Conservation (phyloP, 2,113 vertebrate genomes). For the Ranitomeya variabilis region DNA sequence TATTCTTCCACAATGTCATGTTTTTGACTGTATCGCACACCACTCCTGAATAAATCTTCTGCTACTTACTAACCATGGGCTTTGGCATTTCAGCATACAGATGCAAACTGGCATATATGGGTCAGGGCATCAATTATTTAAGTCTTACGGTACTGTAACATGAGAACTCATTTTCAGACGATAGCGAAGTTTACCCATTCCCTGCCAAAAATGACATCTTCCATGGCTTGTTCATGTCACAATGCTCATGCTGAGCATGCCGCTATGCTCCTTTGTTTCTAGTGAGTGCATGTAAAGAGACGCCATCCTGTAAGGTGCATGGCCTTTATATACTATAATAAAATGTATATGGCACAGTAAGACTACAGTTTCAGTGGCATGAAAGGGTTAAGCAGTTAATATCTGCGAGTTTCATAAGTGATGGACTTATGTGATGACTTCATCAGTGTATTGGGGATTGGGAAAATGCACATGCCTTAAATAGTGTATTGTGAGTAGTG, state of each 20-base stretch:
- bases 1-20: neutral
- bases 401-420: slow-evolving; percentile 23
- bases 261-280: neutral
- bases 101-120: slow-evolving; percentile 56
- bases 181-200: slow-evolving; percentile 15
- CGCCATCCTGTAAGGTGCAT: neutral
- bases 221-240: neutral
- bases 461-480: slow-evolving; percentile 56
- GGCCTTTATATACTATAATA: too few relatives aligned
- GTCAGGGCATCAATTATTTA: slow-evolving; percentile 55
- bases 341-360: too few relatives aligned
- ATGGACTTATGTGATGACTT: slow-evolving; percentile 46
- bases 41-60: neutral
- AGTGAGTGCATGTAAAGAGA: neutral
- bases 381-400: slow-evolving; percentile 25
- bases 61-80: slow-evolving; percentile 35
- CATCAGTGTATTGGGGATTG: slow-evolving; percentile 55
- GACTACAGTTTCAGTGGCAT: neutral
- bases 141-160: slow-evolving; percentile 45
- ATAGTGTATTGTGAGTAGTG: slow-evolving; percentile 39
- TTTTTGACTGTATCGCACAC: neutral
- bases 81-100: slow-evolving; percentile 36
- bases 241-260: neutral
- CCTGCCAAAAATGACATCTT: slow-evolving; percentile 15
- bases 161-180: slow-evolving; percentile 42